Evolutionary conservation across 2,113 vertebrate species (phyloP).

Genomic region (human (Homo sapiens)): DNA sequence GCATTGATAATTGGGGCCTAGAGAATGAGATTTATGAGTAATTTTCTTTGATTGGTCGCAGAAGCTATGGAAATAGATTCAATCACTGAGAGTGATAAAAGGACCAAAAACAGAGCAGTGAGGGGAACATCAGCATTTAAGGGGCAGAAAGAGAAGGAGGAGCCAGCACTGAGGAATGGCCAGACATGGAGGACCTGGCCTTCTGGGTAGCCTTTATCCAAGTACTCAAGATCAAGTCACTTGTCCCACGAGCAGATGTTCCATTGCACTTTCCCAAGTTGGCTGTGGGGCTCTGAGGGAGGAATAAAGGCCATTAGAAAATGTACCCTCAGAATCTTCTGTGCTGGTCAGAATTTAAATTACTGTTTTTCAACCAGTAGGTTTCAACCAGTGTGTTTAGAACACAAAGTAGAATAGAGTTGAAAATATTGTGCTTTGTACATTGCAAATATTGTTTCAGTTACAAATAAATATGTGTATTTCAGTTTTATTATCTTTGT

Average conservation of each 20-base stretch:
- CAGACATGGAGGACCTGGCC: not conserved
- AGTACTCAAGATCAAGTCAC: not conserved
- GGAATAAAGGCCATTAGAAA: not conserved
- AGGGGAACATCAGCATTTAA: not conserved
- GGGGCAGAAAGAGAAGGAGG: not conserved
- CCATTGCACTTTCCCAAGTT: not conserved
- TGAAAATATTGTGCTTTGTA: not conserved
- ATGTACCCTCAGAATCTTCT: not conserved
- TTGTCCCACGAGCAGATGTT: not conserved
- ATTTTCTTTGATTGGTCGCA: not conserved
- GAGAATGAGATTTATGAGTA: not conserved
- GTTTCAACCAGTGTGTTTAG: not conserved
- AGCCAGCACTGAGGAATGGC: not conserved
- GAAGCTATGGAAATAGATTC: not conserved
- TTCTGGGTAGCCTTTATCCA: not conserved
- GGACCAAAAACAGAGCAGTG: not conserved
- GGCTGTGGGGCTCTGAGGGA: not conserved
- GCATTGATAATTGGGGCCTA: not conserved
- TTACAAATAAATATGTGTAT: not conserved
- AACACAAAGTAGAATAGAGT: not conserved
- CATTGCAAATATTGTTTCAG: not conserved
- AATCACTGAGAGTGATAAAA: not conserved
- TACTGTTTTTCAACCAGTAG: not conserved
- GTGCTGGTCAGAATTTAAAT: slow-evolving; percentile 21
- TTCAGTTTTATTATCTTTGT: not conserved